Evolutionary conservation across 2,797 vertebrate species (phyloP), one percentile per base, ranked within the genome.

Genomic region (Phrynocephalus vlangalii): DNA sequence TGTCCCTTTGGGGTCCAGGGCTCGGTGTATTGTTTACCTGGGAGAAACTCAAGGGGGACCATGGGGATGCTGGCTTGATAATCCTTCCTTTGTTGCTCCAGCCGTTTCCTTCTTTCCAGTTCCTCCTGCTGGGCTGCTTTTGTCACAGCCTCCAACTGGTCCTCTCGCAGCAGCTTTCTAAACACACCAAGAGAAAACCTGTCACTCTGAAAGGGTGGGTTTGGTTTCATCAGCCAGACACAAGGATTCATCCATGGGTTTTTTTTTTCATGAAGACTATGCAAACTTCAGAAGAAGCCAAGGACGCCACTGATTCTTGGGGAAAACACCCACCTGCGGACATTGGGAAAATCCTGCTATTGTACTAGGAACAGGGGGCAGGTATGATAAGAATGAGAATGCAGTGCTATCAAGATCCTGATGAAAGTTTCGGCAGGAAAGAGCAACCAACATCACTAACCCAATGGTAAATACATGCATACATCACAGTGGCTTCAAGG

Each of bases 71-170:
- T 96, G 76, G 96, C 96, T 50, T 98, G 97, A 77, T 98, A 99
- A 92, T 99, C 99, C 91, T 99, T 99, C 91, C 99, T 96, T 96
- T 99, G 98, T 96, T 99, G 99, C 93, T 99, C 99, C 86, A 99
- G 96, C 76, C 99, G 98, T 91, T 98, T 99, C 84, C 97, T 97
- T 92, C 99, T 98, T 94, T 99, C 99, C 95, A 99, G 85, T 95
- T 99, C 99, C 95, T 99, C 99, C 94, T 99, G 98, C 91, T 99
- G 99, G 85, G 99, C 99, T 84, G 98, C 98, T 97, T 99, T 99
- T 93, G 99, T 99, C 91, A 98, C 99, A 0, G 99, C 98, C 95
- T 99, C 99, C 91, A 99, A 95, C 91, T 99, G 99, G 94, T 99
- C 98, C 92, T 99, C 98, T 85, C 98, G 98, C 84, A 99, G 97